A percentile compares a stretch with the other conserved stretches of the same genome.
phyloP scores from a whole-genome alignment of 2,113 vertebrate genomes.

The Vireo altiloquus region DNA sequence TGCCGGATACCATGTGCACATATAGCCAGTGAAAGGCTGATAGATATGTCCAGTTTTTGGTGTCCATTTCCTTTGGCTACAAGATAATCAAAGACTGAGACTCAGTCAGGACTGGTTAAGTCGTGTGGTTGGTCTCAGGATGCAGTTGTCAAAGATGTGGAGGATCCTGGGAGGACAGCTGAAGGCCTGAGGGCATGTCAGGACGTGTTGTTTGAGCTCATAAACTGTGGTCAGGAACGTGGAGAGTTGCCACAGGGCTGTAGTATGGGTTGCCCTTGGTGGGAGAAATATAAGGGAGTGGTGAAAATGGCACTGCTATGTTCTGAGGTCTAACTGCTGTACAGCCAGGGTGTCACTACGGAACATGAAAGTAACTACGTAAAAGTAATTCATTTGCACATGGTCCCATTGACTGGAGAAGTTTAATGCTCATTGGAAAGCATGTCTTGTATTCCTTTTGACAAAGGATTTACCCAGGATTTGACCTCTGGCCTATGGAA shows the following conservation, averaged over 20 bases:
- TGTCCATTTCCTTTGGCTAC: background rate
- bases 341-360: background rate
- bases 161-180: background rate
- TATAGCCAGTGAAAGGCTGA: background rate
- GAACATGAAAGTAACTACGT: background rate
- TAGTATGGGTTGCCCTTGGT: background rate
- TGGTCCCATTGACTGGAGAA: background rate
- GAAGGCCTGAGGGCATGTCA: background rate
- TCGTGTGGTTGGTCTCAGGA: background rate
- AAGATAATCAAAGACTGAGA: background rate
- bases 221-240: background rate
- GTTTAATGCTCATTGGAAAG: background rate
- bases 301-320: accelerated
- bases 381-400: background rate
- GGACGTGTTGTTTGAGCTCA: background rate
- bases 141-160: background rate
- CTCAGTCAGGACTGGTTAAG: background rate
- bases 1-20: background rate
- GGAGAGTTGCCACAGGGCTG: background rate
- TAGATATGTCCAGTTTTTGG: background rate
- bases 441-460: background rate
- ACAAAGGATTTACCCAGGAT: background rate
- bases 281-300: background rate
- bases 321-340: background rate
- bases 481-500: background rate